Percentiles rank a stretch among this genome's conserved stretches.
phyloP scores from a whole-genome alignment of 2,888 invertebrate species.

The Cosmia pyralina region DNA sequence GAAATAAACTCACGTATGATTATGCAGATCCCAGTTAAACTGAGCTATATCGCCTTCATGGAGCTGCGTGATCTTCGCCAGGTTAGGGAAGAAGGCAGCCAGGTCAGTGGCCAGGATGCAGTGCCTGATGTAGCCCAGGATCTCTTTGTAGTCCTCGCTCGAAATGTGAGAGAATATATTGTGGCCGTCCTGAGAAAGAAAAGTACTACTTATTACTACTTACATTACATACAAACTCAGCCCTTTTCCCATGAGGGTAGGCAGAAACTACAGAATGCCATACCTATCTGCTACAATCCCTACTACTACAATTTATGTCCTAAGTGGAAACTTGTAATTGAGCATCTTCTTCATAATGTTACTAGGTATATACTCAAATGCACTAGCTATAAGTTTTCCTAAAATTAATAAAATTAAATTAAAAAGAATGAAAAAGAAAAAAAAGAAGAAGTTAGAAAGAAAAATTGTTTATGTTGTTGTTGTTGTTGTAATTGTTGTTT shows the following conservation, averaged over 20 bases:
- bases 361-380: too few relatives aligned
- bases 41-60: slow-evolving; percentile 87
- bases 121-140: slow-evolving; percentile 93
- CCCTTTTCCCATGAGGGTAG: background rate
- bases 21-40: slow-evolving; percentile 92
- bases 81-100: slow-evolving; percentile 95
- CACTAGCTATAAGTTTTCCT: too few relatives aligned
- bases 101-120: slow-evolving; percentile 96
- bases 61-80: slow-evolving; percentile 88
- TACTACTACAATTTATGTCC: too few relatives aligned
- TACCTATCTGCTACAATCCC: too few relatives aligned
- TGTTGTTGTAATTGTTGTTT: too few relatives aligned
- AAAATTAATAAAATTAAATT: too few relatives aligned
- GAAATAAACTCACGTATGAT: slow-evolving; percentile 87
- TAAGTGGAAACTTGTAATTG: too few relatives aligned
- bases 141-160: slow-evolving; percentile 93
- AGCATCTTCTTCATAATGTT: too few relatives aligned
- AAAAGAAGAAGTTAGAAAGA: too few relatives aligned
- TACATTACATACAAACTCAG: background rate
- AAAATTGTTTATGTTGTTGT: too few relatives aligned
- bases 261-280: background rate
- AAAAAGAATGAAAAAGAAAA: too few relatives aligned
- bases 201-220: background rate
- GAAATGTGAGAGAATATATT: slow-evolving; percentile 94
- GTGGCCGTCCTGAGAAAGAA: slow-evolving; percentile 93